Evolutionary conservation across 2,113 vertebrate species (phyloP).

Genomic region (Salminus brasiliensis): DNA sequence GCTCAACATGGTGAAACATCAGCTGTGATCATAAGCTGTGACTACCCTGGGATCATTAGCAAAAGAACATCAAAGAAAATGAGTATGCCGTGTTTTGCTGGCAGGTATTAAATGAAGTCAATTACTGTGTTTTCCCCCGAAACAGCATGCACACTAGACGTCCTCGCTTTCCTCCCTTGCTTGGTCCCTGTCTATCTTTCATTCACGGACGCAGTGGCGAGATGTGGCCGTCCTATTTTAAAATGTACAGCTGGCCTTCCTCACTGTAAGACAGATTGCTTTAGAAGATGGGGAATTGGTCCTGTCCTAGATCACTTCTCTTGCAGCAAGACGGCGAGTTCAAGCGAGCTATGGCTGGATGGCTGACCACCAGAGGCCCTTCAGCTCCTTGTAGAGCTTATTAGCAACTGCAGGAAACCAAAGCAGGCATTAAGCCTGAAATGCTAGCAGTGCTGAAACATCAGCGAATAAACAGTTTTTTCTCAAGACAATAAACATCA

Average conservation of each 20-base stretch:
- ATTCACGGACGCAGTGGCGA: background rate
- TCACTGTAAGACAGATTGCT: background rate
- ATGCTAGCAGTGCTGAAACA: conserved; percentile 1
- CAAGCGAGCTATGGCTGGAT: background rate
- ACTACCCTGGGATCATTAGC: background rate
- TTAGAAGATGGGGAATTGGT: conserved; percentile 16
- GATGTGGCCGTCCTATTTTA: background rate
- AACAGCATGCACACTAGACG: background rate
- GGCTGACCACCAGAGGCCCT: conserved; percentile 26
- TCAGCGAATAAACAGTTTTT: background rate
- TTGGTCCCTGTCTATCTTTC: background rate
- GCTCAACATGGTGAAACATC: background rate
- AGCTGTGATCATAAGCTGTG: background rate
- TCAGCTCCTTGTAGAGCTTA: conserved; percentile 63
- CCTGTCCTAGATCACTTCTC: conserved; percentile 17
- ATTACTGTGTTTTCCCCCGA: background rate
- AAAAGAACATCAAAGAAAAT: conserved; percentile 6
- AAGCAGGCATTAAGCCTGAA: conserved; percentile 14
- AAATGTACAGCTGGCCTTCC: background rate
- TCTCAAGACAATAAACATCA: background rate
- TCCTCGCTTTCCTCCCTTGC: background rate
- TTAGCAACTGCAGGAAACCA: conserved; percentile 60
- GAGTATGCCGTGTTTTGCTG: background rate
- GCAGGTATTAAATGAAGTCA: background rate
- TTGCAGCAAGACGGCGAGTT: background rate